Percentiles rank a stretch among this genome's conserved stretches.
These are phyloP conservation scores for Rhinogobio ventralis DNA, from an alignment of 2,797 vertebrate genomes.

Conservation along the genomic window DNA sequence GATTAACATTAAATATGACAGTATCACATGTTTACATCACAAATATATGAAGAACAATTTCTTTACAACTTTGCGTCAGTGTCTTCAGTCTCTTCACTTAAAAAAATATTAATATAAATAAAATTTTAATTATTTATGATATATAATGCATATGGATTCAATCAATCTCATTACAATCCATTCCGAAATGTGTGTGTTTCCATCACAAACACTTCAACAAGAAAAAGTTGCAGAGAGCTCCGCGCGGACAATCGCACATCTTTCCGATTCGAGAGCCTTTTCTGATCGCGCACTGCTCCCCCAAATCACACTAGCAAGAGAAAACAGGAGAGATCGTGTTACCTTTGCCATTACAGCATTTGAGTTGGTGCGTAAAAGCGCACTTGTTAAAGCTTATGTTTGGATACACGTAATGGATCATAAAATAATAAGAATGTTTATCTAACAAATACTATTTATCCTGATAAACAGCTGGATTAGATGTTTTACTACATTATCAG, in stretches of 20 bases:
- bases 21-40: slow-evolving; percentile 49
- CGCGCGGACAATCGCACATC: slow-evolving; percentile 68
- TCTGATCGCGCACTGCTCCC: slow-evolving; percentile 72
- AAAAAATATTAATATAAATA: slow-evolving; percentile 65
- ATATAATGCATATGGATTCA: slow-evolving; percentile 37
- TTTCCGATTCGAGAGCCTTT: slow-evolving; percentile 76
- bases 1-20: slow-evolving; percentile 53
- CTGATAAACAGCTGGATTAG: neutral
- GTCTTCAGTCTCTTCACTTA: slow-evolving; percentile 46
- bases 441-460: neutral
- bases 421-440: neutral
- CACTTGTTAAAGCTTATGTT: neutral
- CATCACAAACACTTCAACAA: slow-evolving; percentile 71
- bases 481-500: neutral
- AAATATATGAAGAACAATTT: slow-evolving; percentile 39
- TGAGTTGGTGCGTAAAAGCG: slow-evolving; percentile 24
- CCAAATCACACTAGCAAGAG: slow-evolving; percentile 62
- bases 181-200: neutral
- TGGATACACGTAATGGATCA: neutral
- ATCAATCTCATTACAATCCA: slow-evolving; percentile 2
- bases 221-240: slow-evolving; percentile 70
- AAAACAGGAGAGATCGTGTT: slow-evolving; percentile 26
- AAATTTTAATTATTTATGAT: slow-evolving; percentile 41
- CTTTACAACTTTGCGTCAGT: slow-evolving; percentile 37
- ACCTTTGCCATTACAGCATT: neutral